Conservation (phyloP, 2,888 invertebrate species). For the Argyresthia goedartella region DNA sequence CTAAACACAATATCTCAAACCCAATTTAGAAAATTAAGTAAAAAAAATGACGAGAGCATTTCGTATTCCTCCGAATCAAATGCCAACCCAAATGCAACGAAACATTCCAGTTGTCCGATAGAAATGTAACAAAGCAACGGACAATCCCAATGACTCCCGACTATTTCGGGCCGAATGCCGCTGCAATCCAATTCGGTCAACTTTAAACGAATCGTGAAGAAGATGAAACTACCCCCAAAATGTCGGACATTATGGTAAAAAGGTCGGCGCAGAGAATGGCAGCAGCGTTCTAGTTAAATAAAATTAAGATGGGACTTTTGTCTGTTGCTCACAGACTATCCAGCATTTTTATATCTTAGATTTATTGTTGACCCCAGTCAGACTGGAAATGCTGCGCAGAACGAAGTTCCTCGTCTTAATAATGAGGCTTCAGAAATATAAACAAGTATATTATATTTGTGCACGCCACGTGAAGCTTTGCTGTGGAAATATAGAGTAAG, state of each 20-base stretch:
- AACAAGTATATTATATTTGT: conserved; percentile 14
- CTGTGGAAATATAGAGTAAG: background rate
- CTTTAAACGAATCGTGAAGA: conserved; percentile 12
- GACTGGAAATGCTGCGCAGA: conserved; percentile 17
- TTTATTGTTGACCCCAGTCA: conserved; percentile 29
- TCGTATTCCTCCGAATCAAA: too few species aligned
- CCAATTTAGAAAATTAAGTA: too few species aligned
- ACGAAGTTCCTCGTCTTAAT: conserved; percentile 9
- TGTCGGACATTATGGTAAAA: conserved; percentile 22
- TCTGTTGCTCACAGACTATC: conserved; percentile 20
- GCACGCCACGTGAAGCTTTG: conserved; percentile 1
- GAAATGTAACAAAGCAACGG: too few species aligned
- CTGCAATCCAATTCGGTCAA: conserved; percentile 11
- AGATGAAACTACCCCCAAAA: conserved; percentile 10
- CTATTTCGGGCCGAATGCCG: too few species aligned
- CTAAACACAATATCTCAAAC: too few species aligned
- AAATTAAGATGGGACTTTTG: conserved; percentile 24
- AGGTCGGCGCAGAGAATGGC: conserved; percentile 15
- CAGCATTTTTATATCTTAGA: conserved; percentile 30
- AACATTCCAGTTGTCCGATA: too few species aligned
- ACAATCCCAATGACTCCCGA: too few species aligned
- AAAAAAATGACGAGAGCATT: too few species aligned
- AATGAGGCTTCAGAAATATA: conserved; percentile 16
- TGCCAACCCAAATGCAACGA: too few species aligned
- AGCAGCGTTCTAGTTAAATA: conserved; percentile 14